Conservation (phyloP, 2,888 invertebrate genomes). For the Bimastos eiseni region DNA sequence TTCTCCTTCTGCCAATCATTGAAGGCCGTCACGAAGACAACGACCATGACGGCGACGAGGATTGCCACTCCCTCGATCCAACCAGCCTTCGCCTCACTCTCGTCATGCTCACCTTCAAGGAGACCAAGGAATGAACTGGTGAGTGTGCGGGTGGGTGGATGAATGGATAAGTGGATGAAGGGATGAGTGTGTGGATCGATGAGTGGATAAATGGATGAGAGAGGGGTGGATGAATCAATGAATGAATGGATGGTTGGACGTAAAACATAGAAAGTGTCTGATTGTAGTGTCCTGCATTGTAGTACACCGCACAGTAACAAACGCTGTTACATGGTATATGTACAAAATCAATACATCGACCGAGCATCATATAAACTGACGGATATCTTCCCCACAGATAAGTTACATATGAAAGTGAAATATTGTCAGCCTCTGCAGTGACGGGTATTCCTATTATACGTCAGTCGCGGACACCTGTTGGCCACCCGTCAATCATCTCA, state of each 20-base stretch:
- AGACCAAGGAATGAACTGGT: background rate
- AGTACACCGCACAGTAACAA: background rate
- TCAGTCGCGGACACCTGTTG: background rate
- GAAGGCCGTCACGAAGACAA: constrained; percentile 98
- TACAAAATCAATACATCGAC: background rate
- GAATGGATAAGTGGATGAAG: background rate
- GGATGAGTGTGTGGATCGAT: too few relatives aligned
- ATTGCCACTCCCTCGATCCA: constrained; percentile 99
- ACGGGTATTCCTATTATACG: background rate
- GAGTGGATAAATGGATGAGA: background rate
- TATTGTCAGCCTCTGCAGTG: background rate
- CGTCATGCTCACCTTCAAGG: constrained; percentile 63
- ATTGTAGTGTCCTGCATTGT: background rate
- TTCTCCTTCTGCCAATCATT: constrained; percentile 99
- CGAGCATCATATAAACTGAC: background rate
- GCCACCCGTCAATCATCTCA: background rate
- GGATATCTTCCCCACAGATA: background rate
- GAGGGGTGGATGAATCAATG: background rate
- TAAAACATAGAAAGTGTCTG: background rate
- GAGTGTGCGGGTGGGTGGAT: background rate
- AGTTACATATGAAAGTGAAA: background rate
- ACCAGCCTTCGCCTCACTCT: constrained; percentile 85
- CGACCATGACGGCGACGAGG: constrained; percentile 96
- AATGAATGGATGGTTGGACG: too few relatives aligned
- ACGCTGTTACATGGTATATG: background rate